These are phyloP conservation scores for Exephanes ischioxanthus DNA, from an alignment of 2,888 invertebrate species.

Conservation along the genomic window DNA sequence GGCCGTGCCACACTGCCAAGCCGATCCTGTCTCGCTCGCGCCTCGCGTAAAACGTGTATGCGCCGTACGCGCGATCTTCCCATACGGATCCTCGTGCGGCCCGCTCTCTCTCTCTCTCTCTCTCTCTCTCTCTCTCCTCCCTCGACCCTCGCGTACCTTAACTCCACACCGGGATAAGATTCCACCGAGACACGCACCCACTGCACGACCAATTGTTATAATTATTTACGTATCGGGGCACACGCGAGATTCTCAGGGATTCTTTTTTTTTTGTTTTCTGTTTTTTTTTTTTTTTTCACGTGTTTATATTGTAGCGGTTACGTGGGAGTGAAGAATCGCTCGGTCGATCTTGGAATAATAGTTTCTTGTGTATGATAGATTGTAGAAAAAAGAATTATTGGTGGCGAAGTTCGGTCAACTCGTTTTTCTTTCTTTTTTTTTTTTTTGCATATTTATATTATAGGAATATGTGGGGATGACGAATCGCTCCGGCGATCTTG, in stretches of 20 bases:
- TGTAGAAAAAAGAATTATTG: no score
- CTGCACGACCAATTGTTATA: constrained; percentile 9
- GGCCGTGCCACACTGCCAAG: constrained; percentile 60
- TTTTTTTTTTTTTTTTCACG: background rate
- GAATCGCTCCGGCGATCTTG: no score
- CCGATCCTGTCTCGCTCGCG: constrained; percentile 36
- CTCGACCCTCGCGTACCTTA: background rate
- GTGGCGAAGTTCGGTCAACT: no score
- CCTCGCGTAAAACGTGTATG: constrained; percentile 17
- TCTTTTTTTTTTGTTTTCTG: no score
- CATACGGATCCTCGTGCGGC: background rate
- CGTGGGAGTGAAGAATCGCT: no score
- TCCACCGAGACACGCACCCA: constrained; percentile 19
- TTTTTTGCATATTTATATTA: no score
- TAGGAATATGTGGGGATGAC: no score
- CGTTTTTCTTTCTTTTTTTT: no score
- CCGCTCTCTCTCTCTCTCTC: no score
- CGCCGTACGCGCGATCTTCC: background rate
- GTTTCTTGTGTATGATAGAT: no score
- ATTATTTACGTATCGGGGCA: constrained; percentile 8
- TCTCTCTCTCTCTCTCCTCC: no score
- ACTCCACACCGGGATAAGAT: constrained; percentile 8
- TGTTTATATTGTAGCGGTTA: background rate
- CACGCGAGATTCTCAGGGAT: background rate
- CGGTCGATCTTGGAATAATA: no score